Conservation (phyloP, 2,888 invertebrate species). For the Hemaris fuciformis region DNA sequence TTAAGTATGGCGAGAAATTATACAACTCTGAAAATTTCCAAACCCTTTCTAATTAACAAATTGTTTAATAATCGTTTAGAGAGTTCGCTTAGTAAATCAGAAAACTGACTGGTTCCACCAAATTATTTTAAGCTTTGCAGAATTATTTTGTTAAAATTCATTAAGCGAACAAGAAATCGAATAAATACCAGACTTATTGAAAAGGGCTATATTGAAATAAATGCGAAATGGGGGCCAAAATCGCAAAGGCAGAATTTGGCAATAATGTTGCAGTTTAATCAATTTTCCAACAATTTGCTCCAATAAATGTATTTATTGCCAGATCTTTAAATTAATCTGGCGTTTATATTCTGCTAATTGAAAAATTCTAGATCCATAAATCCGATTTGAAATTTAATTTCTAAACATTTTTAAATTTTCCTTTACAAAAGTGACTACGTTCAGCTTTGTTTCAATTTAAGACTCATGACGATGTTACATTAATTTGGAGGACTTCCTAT, state of each 20-base stretch:
- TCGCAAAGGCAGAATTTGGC: background rate
- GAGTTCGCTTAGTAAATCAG: background rate
- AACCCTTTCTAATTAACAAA: slow-evolving; percentile 7
- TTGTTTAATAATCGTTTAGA: slow-evolving; percentile 5
- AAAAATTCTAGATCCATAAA: no score
- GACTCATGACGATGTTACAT: no score
- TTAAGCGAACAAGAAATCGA: background rate
- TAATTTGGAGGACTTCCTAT: no score
- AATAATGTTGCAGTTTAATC: background rate
- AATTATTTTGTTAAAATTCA: background rate
- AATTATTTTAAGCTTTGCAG: background rate
- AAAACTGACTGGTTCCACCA: background rate
- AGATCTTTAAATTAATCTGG: background rate
- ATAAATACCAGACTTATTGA: background rate
- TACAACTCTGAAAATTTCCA: background rate
- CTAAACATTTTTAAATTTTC: no score
- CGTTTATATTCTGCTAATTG: no score
- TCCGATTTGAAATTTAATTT: no score
- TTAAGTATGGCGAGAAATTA: background rate
- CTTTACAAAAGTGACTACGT: no score
- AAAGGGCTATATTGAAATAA: background rate
- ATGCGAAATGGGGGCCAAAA: background rate
- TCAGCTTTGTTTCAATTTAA: no score
- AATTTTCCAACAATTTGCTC: background rate
- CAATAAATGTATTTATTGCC: background rate